phyloP scores from a whole-genome alignment of 2,797 vertebrate genomes.

The Austrolebias charrua region DNA sequence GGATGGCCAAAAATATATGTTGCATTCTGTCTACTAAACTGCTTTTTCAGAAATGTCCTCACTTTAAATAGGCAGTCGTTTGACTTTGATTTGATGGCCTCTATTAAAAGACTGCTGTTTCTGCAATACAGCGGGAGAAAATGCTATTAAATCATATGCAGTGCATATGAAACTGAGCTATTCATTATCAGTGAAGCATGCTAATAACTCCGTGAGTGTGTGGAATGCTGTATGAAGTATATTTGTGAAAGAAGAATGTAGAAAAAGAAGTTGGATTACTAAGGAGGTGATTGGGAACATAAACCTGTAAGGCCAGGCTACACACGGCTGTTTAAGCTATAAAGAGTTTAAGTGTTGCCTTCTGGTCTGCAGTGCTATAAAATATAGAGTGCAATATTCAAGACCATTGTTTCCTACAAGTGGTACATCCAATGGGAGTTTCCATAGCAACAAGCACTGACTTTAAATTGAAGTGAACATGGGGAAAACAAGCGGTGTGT shows the following conservation, averaged over 20 bases:
- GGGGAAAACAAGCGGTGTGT: constrained; percentile 45
- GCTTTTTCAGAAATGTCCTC: constrained; percentile 26
- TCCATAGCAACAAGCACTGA: constrained; percentile 80
- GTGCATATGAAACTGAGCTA: constrained; percentile 38
- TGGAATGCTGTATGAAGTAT: constrained; percentile 15
- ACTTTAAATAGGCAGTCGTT: constrained; percentile 2
- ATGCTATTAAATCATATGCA: constrained; percentile 26
- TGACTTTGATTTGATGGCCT: neutral
- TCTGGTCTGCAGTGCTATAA: constrained; percentile 51
- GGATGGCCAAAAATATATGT: neutral
- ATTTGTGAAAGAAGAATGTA: constrained; percentile 13
- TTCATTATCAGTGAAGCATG: constrained; percentile 24
- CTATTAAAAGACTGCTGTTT: constrained; percentile 1
- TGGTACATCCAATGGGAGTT: constrained; percentile 68
- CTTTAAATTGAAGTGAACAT: constrained; percentile 73
- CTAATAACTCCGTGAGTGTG: constrained; percentile 10
- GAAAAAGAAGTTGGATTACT: constrained; percentile 24
- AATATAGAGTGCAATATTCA: constrained; percentile 66
- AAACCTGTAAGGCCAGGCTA: constrained; percentile 30
- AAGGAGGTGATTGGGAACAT: constrained; percentile 39
- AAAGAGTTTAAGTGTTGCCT: constrained; percentile 51
- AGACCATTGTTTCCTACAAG: constrained; percentile 65
- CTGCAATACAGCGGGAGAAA: constrained; percentile 15
- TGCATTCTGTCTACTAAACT: constrained; percentile 5
- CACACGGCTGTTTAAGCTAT: constrained; percentile 27